A percentile compares a stretch with the other conserved stretches of the same genome.
These are phyloP conservation scores for Oegoconia quadripuncta DNA, from an alignment of 2,888 invertebrate genomes.

Conservation along the genomic window DNA sequence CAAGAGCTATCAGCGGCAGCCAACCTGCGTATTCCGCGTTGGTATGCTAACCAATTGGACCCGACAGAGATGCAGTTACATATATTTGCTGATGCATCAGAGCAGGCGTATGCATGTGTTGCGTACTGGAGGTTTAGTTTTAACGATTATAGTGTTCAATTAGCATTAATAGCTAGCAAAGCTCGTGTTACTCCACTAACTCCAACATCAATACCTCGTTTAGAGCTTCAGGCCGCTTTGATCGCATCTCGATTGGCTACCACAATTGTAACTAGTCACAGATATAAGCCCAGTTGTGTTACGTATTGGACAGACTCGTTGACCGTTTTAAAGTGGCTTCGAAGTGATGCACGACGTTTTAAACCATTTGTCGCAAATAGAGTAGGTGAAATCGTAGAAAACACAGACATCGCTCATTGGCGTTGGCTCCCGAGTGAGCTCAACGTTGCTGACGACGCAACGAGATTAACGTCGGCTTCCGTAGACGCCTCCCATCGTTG, in stretches of 20 bases:
- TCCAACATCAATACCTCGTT: slow-evolving; percentile 7
- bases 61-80: slow-evolving; percentile 1
- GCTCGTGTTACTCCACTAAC: slow-evolving; percentile 8
- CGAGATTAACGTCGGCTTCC: neutral
- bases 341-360: slow-evolving; percentile 13
- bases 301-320: slow-evolving; percentile 17
- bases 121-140: slow-evolving; percentile 7
- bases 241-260: slow-evolving; percentile 7
- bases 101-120: slow-evolving; percentile 10
- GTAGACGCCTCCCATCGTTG: neutral
- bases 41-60: neutral
- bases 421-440: slow-evolving; percentile 16
- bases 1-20: neutral
- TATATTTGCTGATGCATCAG: slow-evolving; percentile 9
- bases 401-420: slow-evolving; percentile 11
- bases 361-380: slow-evolving; percentile 22
- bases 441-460: slow-evolving; percentile 20
- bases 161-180: slow-evolving; percentile 9
- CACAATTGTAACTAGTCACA: neutral
- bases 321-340: slow-evolving; percentile 18
- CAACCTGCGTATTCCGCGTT: neutral
- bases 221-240: slow-evolving; percentile 13
- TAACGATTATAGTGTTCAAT: neutral
- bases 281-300: slow-evolving; percentile 1
- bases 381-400: slow-evolving; percentile 20